Evolutionary conservation across 2,888 invertebrate species (phyloP).

Genomic region (Pasiphila rectangulata): DNA sequence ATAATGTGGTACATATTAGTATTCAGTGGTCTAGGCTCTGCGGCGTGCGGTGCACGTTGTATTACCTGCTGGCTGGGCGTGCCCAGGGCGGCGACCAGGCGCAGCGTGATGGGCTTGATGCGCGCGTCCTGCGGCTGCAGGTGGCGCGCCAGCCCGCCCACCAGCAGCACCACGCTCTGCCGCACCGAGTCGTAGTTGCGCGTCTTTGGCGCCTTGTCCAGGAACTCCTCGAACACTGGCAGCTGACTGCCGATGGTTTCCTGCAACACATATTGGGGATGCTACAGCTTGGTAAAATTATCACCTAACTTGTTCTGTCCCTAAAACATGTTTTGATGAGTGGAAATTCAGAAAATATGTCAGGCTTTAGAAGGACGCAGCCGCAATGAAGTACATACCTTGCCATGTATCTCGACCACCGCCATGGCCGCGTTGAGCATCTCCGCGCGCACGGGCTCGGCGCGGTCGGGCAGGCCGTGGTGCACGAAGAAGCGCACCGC

Average conservation of each 20-base stretch:
- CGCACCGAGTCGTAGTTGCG: slow-evolving; percentile 95
- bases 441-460: slow-evolving; percentile 89
- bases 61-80: slow-evolving; percentile 96
- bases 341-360: too few species aligned
- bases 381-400: too few species aligned
- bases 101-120: slow-evolving; percentile 95
- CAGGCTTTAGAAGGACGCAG: too few species aligned
- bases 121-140: slow-evolving; percentile 93
- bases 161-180: slow-evolving; percentile 97
- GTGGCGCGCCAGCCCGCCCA: slow-evolving; percentile 98
- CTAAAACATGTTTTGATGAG: too few species aligned
- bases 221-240: slow-evolving; percentile 95
- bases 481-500: slow-evolving; percentile 92
- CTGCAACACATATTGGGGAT: slow-evolving; percentile 40
- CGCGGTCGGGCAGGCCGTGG: slow-evolving; percentile 92
- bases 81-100: slow-evolving; percentile 93
- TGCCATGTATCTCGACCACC: slow-evolving; percentile 95
- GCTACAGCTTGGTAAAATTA: not conserved
- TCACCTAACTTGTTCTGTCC: not conserved
- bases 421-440: slow-evolving; percentile 97
- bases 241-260: slow-evolving; percentile 87
- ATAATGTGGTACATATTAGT: too few species aligned
- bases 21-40: not conserved
- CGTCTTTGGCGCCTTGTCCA: slow-evolving; percentile 95
- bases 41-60: not conserved